Evolutionary conservation across 2,113 vertebrate genomes (phyloP).

Genomic region (Cacatua alba): DNA sequence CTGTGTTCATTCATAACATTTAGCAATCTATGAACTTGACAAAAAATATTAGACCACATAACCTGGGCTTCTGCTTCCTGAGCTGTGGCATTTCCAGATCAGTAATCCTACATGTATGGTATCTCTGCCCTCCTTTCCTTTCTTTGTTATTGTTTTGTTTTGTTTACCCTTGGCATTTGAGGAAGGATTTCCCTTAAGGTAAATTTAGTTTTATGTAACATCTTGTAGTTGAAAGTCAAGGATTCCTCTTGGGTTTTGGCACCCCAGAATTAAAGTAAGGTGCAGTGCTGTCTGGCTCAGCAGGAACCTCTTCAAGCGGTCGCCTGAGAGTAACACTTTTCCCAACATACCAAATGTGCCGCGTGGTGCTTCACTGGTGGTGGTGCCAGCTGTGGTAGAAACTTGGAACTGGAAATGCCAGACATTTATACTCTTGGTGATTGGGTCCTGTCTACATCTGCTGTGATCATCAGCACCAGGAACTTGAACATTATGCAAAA

Average conservation of each 20-base stretch:
- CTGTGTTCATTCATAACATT: neutral
- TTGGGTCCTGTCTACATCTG: neutral
- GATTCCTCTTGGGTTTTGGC: neutral
- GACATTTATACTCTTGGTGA: neutral
- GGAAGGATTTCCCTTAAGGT: neutral
- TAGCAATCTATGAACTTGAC: neutral
- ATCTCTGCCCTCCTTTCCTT: neutral
- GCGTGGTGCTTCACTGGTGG: neutral
- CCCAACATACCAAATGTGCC: neutral
- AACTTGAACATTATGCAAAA: neutral
- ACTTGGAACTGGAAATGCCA: neutral
- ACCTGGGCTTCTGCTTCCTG: neutral
- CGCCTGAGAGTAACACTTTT: neutral
- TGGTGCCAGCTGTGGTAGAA: neutral
- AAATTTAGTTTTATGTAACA: neutral
- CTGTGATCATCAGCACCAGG: neutral
- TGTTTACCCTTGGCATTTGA: neutral
- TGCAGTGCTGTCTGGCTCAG: neutral
- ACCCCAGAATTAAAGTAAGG: neutral
- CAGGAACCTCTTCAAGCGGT: neutral
- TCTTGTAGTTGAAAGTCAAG: neutral
- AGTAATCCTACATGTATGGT: neutral
- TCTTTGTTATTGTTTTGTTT: neutral
- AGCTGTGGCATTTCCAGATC: neutral
- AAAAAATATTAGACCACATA: neutral